Evolutionary conservation across 2,888 invertebrate species (phyloP), one percentile per base, ranked within the genome.

Genomic region (Sepiola atlantica): DNA sequence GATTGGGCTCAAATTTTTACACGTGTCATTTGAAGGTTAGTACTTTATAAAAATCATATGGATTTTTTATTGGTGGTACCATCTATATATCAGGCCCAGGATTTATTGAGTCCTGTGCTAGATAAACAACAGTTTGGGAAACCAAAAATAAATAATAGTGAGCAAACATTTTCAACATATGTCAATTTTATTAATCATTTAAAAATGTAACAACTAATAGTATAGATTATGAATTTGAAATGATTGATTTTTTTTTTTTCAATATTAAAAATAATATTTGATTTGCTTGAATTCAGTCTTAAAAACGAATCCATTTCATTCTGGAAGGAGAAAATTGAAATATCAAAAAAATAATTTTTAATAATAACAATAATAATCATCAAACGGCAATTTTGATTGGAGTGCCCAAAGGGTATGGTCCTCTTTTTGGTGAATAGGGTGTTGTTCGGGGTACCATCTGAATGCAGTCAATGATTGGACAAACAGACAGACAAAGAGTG

Each of bases 391-490:
- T 77, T 77, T 77, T 91, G 3, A 61, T 77, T 35, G 55, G 55
- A 45, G 93, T 91, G n/a, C 94, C 94, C 18, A 96, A 94, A 0
- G 95, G 95, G 55, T 45, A 92, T 14, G 96, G 94, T n/a, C 97
- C 97, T 93, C 97, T 94, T 94, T 97, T 97, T 55, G 97, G 97
- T 61, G 98, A 98, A 97, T 99, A 99, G 0, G 99, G 98, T 95
- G 98, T 99, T 94, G 98, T 98, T 97, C 99, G 98, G 6, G 98
- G 98, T 20, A 99, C 98, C 99, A 99, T 99, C 95, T 99, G 98
- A 97, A 99, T 99, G 97, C 99, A 99, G 97, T 99, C 99, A 96
- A 99, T 99, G 96, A 99, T 99, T 18, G 99, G 99, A 97, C 99
- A 99, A 4, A 99, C 99, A 0, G 99, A 99, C 90, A 99, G 97